phyloP scores from a whole-genome alignment of 2,113 vertebrate genomes.

The Sebastes fasciatus region DNA sequence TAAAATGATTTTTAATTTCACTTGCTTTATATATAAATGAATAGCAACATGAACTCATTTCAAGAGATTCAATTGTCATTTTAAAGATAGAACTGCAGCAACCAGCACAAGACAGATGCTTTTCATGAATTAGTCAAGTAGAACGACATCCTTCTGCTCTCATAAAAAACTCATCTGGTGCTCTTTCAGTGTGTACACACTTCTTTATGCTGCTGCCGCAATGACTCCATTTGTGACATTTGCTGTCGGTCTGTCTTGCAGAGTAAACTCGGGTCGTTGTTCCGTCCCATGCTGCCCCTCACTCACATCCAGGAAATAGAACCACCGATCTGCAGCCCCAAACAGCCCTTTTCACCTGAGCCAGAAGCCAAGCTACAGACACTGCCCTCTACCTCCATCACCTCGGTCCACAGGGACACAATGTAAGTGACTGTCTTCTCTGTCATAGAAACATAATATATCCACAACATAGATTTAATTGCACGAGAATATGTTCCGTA shows the following conservation, averaged over 20 bases:
- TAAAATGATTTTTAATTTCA: not conserved
- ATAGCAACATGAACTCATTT: not conserved
- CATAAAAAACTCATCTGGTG: too few species aligned
- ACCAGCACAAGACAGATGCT: not conserved
- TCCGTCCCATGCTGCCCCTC: constrained; percentile 82
- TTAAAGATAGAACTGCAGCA: not conserved
- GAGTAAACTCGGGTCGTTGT: constrained; percentile 82
- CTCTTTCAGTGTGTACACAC: too few species aligned
- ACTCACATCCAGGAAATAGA: constrained; percentile 85
- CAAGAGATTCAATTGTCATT: not conserved
- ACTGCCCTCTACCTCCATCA: constrained; percentile 78
- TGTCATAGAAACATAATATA: not conserved
- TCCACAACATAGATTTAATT: not conserved
- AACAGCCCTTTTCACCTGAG: constrained; percentile 71
- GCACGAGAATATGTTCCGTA: too few species aligned
- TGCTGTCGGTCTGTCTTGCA: constrained; percentile 48
- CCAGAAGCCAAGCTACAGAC: constrained; percentile 61
- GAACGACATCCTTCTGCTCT: too few species aligned
- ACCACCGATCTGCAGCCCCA: constrained; percentile 80
- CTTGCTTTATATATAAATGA: not conserved
- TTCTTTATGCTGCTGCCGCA: too few species aligned
- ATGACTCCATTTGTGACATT: too few species aligned
- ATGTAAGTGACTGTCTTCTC: constrained; percentile 84
- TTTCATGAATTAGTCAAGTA: too few species aligned
- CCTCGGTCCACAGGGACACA: constrained; percentile 80